phyloP scores from a whole-genome alignment of 2,797 vertebrate species.

The Chelmon rostratus region DNA sequence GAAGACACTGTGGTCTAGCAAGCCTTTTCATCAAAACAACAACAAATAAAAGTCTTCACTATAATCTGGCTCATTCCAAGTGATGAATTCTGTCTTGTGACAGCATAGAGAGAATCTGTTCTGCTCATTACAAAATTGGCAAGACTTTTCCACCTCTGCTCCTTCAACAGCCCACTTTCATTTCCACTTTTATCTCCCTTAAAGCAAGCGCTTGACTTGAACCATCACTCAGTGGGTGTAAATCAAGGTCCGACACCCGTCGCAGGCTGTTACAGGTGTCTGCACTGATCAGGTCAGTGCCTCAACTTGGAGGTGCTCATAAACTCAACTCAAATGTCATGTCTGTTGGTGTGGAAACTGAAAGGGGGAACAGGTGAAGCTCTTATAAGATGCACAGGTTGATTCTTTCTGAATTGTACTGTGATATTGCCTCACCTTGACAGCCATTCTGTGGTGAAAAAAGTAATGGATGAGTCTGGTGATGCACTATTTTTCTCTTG shows the following conservation, averaged over 20 bases:
- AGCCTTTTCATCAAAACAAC: neutral
- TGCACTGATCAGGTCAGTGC: constrained; percentile 51
- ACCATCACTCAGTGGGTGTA: constrained; percentile 22
- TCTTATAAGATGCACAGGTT: neutral
- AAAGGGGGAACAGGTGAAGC: constrained; percentile 5
- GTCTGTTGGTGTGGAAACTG: constrained; percentile 17
- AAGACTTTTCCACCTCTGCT: neutral
- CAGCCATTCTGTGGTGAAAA: neutral
- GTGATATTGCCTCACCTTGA: constrained; percentile 3
- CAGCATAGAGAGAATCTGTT: constrained; percentile 9
- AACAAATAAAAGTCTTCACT: neutral
- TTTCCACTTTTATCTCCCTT: constrained; percentile 30
- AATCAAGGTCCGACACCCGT: constrained; percentile 21
- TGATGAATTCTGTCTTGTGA: constrained; percentile 4
- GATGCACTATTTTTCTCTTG: neutral
- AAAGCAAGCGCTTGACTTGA: constrained; percentile 28
- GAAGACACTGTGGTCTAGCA: neutral
- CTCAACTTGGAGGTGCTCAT: constrained; percentile 29
- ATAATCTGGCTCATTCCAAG: neutral
- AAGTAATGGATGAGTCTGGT: neutral
- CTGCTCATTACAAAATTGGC: constrained; percentile 13
- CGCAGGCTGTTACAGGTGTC: constrained; percentile 50
- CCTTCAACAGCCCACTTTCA: constrained; percentile 12
- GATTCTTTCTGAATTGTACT: constrained; percentile 12
- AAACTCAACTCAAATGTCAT: constrained; percentile 44